These are phyloP conservation scores for Philhelius pedissequus DNA, from an alignment of 2,888 invertebrate genomes.

Conservation along the genomic window DNA sequence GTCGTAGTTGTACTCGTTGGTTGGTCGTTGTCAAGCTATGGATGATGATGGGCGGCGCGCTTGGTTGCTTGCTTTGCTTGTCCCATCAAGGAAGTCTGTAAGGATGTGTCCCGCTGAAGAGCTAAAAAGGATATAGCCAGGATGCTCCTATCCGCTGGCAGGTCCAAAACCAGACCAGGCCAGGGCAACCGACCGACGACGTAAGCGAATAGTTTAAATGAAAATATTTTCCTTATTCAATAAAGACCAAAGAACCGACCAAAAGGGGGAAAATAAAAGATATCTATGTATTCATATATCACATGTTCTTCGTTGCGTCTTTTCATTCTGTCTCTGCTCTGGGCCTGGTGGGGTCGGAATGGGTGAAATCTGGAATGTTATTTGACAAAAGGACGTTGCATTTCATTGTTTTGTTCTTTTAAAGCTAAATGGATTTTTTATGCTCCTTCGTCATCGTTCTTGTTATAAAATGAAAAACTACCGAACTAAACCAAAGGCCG, in stretches of 20 bases:
- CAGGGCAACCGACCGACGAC: too few relatives aligned
- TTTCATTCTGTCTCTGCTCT: constrained; percentile 12
- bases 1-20: too few relatives aligned
- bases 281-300: too few relatives aligned
- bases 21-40: constrained; percentile 32
- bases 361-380: constrained; percentile 20
- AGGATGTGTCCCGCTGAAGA: constrained; percentile 18
- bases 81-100: constrained; percentile 38
- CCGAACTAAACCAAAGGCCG: constrained; percentile 34
- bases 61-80: constrained; percentile 20
- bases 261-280: constrained; percentile 7
- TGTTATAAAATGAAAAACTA: constrained; percentile 52
- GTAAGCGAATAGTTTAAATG: constrained; percentile 44
- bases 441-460: background rate
- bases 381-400: constrained; percentile 47
- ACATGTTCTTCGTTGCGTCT: background rate
- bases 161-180: background rate
- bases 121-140: constrained; percentile 8
- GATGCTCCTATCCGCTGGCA: background rate
- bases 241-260: constrained; percentile 24
- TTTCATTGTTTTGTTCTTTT: constrained; percentile 19
- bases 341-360: too few relatives aligned
- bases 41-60: background rate
- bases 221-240: constrained; percentile 60
- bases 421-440: constrained; percentile 17